Percentiles rank a stretch among this genome's conserved stretches.
Conservation (phyloP, 2,113 vertebrate genomes). For the Trematocara unimaculatum region DNA sequence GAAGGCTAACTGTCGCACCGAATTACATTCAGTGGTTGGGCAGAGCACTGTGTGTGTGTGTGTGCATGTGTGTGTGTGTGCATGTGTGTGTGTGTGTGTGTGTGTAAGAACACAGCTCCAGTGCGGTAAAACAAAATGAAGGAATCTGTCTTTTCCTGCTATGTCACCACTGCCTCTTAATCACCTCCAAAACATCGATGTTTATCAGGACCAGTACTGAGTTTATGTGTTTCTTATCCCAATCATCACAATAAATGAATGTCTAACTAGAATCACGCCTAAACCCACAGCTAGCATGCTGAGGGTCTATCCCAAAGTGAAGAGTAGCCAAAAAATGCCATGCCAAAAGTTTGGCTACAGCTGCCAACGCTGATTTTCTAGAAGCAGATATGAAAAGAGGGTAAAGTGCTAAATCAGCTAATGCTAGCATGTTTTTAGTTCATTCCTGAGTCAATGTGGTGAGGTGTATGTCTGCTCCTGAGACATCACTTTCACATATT, state of each 20-base stretch:
- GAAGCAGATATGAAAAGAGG: neutral
- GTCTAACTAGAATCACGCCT: neutral
- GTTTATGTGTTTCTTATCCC: neutral
- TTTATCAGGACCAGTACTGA: neutral
- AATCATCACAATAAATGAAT: neutral
- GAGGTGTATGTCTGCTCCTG: neutral
- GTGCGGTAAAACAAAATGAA: constrained; percentile 14
- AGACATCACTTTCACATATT: neutral
- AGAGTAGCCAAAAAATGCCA: neutral
- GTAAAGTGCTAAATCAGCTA: neutral
- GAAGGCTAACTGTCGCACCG: constrained; percentile 59
- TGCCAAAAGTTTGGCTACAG: neutral
- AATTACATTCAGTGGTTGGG: constrained; percentile 51
- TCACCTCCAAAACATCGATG: neutral
- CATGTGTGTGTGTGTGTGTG: neutral
- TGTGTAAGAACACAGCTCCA: neutral
- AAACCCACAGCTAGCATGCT: neutral
- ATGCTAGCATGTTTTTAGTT: neutral
- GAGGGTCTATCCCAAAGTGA: neutral
- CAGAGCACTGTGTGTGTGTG: neutral
- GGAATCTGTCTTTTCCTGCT: neutral
- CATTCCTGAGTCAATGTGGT: neutral
- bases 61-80: neutral
- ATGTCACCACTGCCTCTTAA: neutral
- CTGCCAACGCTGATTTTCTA: neutral